phyloP scores from a whole-genome alignment of 2,888 invertebrate species.

The Nudaria mundana region DNA sequence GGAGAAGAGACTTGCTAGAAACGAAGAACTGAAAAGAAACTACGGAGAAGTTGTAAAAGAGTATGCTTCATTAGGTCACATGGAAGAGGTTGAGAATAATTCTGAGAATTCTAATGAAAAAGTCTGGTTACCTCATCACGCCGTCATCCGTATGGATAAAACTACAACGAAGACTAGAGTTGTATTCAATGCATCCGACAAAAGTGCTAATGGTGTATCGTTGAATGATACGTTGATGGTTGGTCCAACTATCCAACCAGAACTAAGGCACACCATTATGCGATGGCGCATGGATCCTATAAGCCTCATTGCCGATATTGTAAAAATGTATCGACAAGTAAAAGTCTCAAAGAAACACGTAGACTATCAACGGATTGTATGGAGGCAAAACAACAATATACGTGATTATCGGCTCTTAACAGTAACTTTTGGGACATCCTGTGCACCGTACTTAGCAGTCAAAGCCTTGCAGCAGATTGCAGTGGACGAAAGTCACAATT shows the following conservation, averaged over 20 bases:
- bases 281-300: constrained; percentile 27
- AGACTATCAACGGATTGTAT: constrained; percentile 9
- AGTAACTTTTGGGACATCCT: constrained; percentile 20
- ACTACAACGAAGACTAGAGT: constrained; percentile 26
- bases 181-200: constrained; percentile 18
- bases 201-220: constrained; percentile 10
- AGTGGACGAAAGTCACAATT: constrained; percentile 6
- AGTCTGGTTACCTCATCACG: constrained; percentile 33
- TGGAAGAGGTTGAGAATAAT: background rate
- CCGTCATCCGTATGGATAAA: constrained; percentile 24
- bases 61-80: background rate
- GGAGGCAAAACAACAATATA: constrained; percentile 3
- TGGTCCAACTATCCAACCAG: constrained; percentile 26
- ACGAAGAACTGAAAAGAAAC: background rate
- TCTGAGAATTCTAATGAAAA: background rate
- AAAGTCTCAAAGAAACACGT: constrained; percentile 11
- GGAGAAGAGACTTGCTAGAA: too few relatives aligned
- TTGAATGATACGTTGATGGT: constrained; percentile 29
- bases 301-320: constrained; percentile 27
- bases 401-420: constrained; percentile 11
- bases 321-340: constrained; percentile 34
- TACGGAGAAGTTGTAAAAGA: background rate
- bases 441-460: constrained; percentile 14
- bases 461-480: constrained; percentile 5
- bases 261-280: constrained; percentile 28